Evolutionary conservation across 2,113 vertebrate genomes (phyloP).

Genomic region (Chaetodon trifascialis): DNA sequence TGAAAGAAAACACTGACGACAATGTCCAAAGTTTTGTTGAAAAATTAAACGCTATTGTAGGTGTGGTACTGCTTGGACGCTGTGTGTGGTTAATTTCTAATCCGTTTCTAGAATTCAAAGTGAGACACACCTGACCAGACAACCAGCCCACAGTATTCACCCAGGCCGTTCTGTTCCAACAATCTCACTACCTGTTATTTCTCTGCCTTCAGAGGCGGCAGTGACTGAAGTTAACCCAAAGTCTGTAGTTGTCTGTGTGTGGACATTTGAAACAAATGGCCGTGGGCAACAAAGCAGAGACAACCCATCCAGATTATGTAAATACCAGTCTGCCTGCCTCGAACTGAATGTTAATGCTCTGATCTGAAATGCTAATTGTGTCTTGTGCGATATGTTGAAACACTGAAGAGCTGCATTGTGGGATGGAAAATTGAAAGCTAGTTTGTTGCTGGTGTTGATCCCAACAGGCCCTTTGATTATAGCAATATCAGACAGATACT

Average conservation of each 20-base stretch:
- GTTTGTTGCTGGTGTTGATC: constrained; percentile 47
- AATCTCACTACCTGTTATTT: constrained; percentile 23
- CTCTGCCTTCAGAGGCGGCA: constrained; percentile 7
- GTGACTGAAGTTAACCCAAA: constrained; percentile 63
- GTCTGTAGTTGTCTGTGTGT: constrained; percentile 62
- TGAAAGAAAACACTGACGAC: neutral
- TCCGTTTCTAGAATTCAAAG: constrained; percentile 3
- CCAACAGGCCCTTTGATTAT: constrained; percentile 36
- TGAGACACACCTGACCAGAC: constrained; percentile 14
- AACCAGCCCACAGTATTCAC: constrained; percentile 1
- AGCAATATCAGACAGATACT: constrained; percentile 10
- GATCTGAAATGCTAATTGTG: constrained; percentile 82
- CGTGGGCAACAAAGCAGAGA: constrained; percentile 69
- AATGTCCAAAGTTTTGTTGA: neutral
- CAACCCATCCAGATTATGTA: constrained; percentile 82
- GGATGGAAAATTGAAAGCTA: constrained; percentile 55
- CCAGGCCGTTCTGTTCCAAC: neutral
- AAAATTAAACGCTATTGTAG: neutral
- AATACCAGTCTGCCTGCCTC: constrained; percentile 77
- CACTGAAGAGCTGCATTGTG: constrained; percentile 62
- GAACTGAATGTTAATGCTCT: constrained; percentile 78
- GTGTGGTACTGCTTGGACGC: neutral
- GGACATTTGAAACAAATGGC: constrained; percentile 80
- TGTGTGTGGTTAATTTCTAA: neutral
- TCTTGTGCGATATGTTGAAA: constrained; percentile 73